A percentile compares a stretch with the other conserved stretches of the same genome.
These are phyloP conservation scores for Bothrops jararaca DNA, from an alignment of 2,113 vertebrate species.

Conservation along the genomic window DNA sequence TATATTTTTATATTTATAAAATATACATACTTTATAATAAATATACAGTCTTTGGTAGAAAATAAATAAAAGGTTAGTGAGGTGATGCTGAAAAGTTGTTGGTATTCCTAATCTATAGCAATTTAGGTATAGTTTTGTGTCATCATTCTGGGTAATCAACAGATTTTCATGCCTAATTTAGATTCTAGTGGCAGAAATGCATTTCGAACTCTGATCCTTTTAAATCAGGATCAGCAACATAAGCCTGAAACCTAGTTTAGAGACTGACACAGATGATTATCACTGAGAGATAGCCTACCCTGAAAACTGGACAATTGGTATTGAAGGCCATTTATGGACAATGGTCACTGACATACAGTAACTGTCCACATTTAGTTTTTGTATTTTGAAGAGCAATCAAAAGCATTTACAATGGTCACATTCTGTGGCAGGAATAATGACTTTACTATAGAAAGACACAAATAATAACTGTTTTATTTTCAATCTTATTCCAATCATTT, in stretches of 20 bases:
- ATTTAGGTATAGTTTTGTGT: background rate
- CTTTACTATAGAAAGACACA: background rate
- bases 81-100: background rate
- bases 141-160: background rate
- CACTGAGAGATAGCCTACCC: background rate
- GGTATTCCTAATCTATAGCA: background rate
- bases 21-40: background rate
- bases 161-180: background rate
- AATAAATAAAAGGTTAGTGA: background rate
- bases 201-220: background rate
- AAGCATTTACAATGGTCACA: background rate
- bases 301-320: background rate
- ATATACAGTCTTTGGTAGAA: background rate
- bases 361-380: background rate
- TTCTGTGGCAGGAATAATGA: background rate
- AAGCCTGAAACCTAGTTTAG: background rate
- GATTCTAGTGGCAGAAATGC: background rate
- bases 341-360: background rate
- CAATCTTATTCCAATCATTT: background rate
- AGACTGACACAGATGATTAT: background rate
- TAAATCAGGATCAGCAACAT: background rate
- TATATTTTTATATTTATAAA: background rate
- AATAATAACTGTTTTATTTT: background rate
- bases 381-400: background rate
- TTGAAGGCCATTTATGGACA: background rate